phyloP scores from a whole-genome alignment of 2,113 vertebrate genomes.

The Amblyopsis rosae region DNA sequence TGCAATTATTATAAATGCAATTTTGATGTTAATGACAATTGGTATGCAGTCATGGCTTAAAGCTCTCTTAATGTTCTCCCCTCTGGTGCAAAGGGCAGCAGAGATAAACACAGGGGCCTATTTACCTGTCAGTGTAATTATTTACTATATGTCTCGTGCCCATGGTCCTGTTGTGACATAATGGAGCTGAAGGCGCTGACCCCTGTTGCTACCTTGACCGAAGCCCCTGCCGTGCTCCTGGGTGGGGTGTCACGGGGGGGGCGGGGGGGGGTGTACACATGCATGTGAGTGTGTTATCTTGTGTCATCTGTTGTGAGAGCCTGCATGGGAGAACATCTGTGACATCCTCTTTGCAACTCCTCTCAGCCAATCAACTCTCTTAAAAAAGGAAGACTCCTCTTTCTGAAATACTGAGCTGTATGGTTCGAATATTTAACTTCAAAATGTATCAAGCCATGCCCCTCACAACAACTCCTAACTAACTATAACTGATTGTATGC shows the following conservation, averaged over 20 bases:
- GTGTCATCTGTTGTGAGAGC: background rate
- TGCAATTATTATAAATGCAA: no score
- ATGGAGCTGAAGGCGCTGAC: no score
- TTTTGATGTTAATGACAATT: no score
- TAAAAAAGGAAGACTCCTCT: constrained; percentile 67
- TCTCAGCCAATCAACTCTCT: constrained; percentile 66
- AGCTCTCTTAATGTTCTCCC: constrained; percentile 19
- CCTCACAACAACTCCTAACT: constrained; percentile 31
- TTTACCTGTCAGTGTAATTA: constrained; percentile 74
- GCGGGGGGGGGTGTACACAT: background rate
- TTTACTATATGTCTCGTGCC: constrained; percentile 52
- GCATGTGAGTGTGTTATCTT: background rate
- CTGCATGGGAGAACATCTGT: constrained; percentile 8
- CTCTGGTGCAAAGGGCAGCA: constrained; percentile 66
- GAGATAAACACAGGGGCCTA: constrained; percentile 28
- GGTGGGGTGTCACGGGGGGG: no score
- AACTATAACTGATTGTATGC: constrained; percentile 55
- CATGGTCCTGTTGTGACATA: no score
- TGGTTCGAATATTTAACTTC: constrained; percentile 44
- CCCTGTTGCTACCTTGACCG: no score
- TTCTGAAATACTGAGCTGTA: constrained; percentile 41
- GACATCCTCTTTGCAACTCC: constrained; percentile 5
- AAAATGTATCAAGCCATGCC: constrained; percentile 21
- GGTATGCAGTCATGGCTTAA: background rate
- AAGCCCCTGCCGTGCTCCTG: no score